A percentile compares a stretch with the other conserved stretches of the same genome.
phyloP scores from a whole-genome alignment of 1,140 invertebrate species.

The Heliconius melpomene region DNA sequence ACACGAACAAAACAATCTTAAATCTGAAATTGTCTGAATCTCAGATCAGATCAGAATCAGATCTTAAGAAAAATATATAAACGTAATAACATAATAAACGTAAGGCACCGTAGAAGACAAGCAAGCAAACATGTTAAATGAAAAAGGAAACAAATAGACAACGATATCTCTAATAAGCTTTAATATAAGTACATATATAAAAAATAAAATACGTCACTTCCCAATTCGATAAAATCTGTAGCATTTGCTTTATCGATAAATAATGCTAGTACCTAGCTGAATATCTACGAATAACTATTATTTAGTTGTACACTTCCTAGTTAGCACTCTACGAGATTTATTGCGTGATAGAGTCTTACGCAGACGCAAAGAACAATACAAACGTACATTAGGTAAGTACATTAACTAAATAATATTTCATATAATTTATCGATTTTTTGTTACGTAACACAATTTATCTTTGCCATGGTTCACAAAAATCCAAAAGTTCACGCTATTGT shows the following conservation, averaged over 20 bases:
- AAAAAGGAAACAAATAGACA: too few relatives aligned
- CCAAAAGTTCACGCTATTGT: not conserved
- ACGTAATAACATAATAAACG: too few relatives aligned
- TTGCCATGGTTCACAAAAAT: not conserved
- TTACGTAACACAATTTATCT: not conserved
- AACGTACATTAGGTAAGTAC: not conserved
- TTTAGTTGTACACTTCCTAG: not conserved
- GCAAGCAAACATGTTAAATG: too few relatives aligned
- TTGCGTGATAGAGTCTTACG: not conserved
- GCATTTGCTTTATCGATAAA: not conserved
- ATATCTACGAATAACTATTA: not conserved
- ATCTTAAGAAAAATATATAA: too few relatives aligned
- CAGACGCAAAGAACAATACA: not conserved
- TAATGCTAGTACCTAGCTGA: not conserved
- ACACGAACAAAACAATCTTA: too few relatives aligned
- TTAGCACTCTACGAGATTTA: constrained; percentile 1
- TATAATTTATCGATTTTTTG: not conserved
- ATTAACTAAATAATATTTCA: not conserved
- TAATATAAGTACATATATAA: not conserved
- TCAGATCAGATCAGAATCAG: too few relatives aligned
- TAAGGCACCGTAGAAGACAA: too few relatives aligned
- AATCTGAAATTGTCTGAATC: too few relatives aligned
- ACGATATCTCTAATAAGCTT: not conserved
- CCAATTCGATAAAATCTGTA: not conserved
- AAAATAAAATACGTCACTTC: too few relatives aligned